Evolutionary conservation across 2,888 invertebrate species (phyloP).

Genomic region (Eristalis arbustorum): DNA sequence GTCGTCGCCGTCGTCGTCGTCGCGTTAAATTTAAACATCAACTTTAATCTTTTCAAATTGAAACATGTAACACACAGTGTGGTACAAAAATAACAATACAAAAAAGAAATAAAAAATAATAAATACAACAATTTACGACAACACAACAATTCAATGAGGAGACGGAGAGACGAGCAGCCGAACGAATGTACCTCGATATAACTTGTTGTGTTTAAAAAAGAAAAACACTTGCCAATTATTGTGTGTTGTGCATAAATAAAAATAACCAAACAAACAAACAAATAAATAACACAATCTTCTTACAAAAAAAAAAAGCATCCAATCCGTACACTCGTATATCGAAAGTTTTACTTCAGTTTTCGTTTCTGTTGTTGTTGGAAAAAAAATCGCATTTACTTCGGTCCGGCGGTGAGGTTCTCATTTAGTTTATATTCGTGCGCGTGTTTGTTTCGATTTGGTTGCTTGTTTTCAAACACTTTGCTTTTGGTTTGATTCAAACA

Average conservation of each 20-base stretch:
- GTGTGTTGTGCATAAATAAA: conserved; percentile 56
- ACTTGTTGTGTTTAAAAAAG: conserved; percentile 39
- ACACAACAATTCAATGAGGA: conserved; percentile 12
- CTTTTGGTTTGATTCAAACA: not conserved
- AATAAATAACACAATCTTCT: conserved; percentile 15
- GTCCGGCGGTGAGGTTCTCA: conserved; percentile 47
- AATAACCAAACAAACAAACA: conserved; percentile 15
- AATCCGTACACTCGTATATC: conserved; percentile 8
- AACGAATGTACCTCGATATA: conserved; percentile 47
- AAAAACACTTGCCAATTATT: conserved; percentile 63
- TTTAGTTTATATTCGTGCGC: conserved; percentile 3
- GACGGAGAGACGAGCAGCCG: not conserved
- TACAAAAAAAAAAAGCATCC: not conserved
- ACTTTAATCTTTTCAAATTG: conserved; percentile 22
- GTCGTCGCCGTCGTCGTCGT: not conserved
- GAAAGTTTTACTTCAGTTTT: not conserved
- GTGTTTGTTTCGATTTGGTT: conserved; percentile 19
- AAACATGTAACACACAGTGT: conserved; percentile 20
- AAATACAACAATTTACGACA: conserved; percentile 43
- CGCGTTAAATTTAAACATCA: conserved; percentile 11
- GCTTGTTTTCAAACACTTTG: not conserved
- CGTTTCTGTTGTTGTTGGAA: conserved; percentile 19
- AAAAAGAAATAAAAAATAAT: conserved; percentile 19
- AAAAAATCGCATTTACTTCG: conserved; percentile 64
- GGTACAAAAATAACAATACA: conserved; percentile 14